Evolutionary conservation across 2,888 invertebrate species (phyloP), one percentile per base, ranked within the genome.

Genomic region (Zeuzera pyrina): DNA sequence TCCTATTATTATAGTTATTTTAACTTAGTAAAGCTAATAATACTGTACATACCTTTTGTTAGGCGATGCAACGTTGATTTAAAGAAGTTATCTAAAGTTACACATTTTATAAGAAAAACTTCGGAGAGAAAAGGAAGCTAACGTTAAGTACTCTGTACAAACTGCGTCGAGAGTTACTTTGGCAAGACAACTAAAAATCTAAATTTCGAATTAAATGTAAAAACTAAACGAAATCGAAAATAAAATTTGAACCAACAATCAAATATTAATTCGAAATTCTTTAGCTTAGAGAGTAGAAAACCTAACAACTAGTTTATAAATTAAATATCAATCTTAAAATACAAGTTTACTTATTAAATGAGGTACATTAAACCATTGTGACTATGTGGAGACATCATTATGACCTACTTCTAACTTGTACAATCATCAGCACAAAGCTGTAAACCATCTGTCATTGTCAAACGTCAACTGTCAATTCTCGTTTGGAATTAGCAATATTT

Each of bases 361-460:
- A 83, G 81, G 83, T 83, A 83, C 70, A 64, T 74, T 68, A 72
- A 78, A 78, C 70, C 67, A 71, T 73, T 78, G 70, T 78, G 79
- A 81, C 78, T 79, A 74, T 63, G 62, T 54, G 55, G 49, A 47
- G 61, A 64, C 54, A n/a, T n/a, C n/a, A n/a, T n/a, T n/a, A n/a
- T n/a, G n/a, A n/a, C n/a, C n/a, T n/a, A n/a, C n/a, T n/a, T n/a
- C n/a, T n/a, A n/a, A n/a, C n/a, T n/a, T n/a, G n/a, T n/a, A n/a
- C 35, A 29, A 28, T 31, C 24, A 23, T 32, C 32, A 35, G 25
- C 29, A 21, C 29, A 13, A 22, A 27, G 30, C 30, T 15, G 34
- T 29, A 24, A 33, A 64, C n/a, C n/a, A n/a, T n/a, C n/a, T n/a
- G n/a, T n/a, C n/a, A n/a, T n/a, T n/a, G n/a, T n/a, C n/a, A n/a